Evolutionary conservation across 2,888 invertebrate genomes (phyloP).

Genomic region (Melitaea athalia): DNA sequence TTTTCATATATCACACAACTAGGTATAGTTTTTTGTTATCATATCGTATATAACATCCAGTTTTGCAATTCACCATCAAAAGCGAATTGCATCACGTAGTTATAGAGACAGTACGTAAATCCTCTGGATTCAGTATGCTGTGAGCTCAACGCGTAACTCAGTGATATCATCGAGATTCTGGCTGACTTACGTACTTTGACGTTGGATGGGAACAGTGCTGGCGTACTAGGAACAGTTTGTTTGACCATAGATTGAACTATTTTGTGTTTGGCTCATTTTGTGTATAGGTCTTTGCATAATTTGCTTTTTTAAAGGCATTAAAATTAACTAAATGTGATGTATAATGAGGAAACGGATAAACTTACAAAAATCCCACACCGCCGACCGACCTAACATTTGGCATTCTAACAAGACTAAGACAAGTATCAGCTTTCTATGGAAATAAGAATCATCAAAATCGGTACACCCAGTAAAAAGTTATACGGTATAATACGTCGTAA

Average conservation of each 20-base stretch:
- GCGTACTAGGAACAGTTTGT: neutral
- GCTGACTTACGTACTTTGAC: slow-evolving; percentile 15
- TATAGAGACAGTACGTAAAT: slow-evolving; percentile 1
- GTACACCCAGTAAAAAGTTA: too few species aligned
- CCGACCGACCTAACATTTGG: too few species aligned
- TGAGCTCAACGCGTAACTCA: slow-evolving; percentile 6
- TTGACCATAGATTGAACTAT: neutral
- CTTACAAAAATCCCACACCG: too few species aligned
- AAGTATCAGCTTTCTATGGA: too few species aligned
- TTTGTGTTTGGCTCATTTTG: too few species aligned
- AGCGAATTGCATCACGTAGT: neutral
- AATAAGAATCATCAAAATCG: too few species aligned
- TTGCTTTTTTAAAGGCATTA: too few species aligned
- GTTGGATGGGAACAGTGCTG: neutral
- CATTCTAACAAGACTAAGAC: too few species aligned
- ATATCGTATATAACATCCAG: neutral
- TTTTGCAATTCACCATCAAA: neutral
- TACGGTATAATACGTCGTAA: too few species aligned
- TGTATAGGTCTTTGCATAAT: too few species aligned
- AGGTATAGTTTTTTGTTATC: neutral
- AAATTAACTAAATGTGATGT: too few species aligned
- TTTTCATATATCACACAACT: neutral
- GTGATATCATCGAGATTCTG: slow-evolving; percentile 13
- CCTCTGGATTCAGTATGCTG: slow-evolving; percentile 8
- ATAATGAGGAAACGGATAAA: too few species aligned